Evolutionary conservation across 2,888 invertebrate genomes (phyloP).

Genomic region (Ypsolopha sequella): DNA sequence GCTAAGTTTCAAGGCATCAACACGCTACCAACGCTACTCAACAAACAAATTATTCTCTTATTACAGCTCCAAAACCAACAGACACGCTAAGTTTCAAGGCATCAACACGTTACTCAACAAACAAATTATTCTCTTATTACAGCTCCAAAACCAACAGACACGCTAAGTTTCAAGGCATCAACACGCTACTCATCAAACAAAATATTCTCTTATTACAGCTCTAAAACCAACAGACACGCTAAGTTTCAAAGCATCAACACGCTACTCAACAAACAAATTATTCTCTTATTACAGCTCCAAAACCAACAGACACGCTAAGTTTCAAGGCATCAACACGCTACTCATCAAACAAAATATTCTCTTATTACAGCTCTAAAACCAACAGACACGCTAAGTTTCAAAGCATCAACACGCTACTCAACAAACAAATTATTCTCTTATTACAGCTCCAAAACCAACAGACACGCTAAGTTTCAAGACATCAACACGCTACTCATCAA

Average conservation of each 20-base stretch:
- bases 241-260: slow-evolving; percentile 33
- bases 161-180: slow-evolving; percentile 30
- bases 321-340: slow-evolving; percentile 40
- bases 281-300: slow-evolving; percentile 36
- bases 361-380: slow-evolving; percentile 40
- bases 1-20: slow-evolving; percentile 30
- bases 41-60: slow-evolving; percentile 6
- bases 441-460: slow-evolving; percentile 45
- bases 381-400: slow-evolving; percentile 31
- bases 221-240: slow-evolving; percentile 37
- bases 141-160: slow-evolving; percentile 45
- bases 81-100: slow-evolving; percentile 31
- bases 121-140: slow-evolving; percentile 18
- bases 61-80: slow-evolving; percentile 45
- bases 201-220: slow-evolving; percentile 29
- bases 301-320: slow-evolving; percentile 31
- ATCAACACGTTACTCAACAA: no score
- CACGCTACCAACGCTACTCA: no score
- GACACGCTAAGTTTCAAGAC: slow-evolving; percentile 31
- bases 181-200: no score
- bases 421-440: slow-evolving; percentile 6
- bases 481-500: no score
- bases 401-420: slow-evolving; percentile 38
- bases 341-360: no score
- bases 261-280: no score